phyloP scores from a whole-genome alignment of 1,140 invertebrate genomes.

The Vollenhovia emeryi region DNA sequence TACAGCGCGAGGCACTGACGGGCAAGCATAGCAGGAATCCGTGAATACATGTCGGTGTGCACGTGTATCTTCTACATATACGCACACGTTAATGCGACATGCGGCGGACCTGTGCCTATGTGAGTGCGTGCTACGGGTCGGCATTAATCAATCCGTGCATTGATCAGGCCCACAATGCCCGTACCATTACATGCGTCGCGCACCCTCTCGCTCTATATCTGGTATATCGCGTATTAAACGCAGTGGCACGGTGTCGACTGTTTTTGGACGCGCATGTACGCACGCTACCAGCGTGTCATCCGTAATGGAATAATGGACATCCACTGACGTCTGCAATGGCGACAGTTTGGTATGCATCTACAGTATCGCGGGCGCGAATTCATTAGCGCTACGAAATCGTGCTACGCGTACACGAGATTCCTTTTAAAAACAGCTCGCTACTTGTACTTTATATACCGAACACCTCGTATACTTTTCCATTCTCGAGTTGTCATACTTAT shows the following conservation, averaged over 20 bases:
- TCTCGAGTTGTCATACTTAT: background rate
- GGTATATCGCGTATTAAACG: constrained; percentile 67
- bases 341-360: constrained; percentile 43
- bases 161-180: constrained; percentile 75
- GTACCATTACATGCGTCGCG: constrained; percentile 62
- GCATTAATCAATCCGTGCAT: constrained; percentile 78
- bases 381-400: constrained; percentile 9
- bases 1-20: constrained; percentile 34
- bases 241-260: constrained; percentile 56
- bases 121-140: constrained; percentile 59
- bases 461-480: background rate
- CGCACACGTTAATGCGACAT: constrained; percentile 48
- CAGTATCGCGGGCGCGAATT: constrained; percentile 15
- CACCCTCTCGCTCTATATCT: constrained; percentile 23
- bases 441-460: background rate
- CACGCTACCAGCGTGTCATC: constrained; percentile 51
- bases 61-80: constrained; percentile 1
- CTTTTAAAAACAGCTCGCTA: background rate
- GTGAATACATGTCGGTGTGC: constrained; percentile 27
- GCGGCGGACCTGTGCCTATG: constrained; percentile 22
- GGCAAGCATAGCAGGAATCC: constrained; percentile 23
- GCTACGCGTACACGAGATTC: background rate
- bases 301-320: constrained; percentile 68
- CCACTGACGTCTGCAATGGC: constrained; percentile 45
- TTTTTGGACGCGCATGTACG: constrained; percentile 62